These are phyloP conservation scores for Tetrao urogallus DNA, from an alignment of 2,113 vertebrate species.

Conservation along the genomic window DNA sequence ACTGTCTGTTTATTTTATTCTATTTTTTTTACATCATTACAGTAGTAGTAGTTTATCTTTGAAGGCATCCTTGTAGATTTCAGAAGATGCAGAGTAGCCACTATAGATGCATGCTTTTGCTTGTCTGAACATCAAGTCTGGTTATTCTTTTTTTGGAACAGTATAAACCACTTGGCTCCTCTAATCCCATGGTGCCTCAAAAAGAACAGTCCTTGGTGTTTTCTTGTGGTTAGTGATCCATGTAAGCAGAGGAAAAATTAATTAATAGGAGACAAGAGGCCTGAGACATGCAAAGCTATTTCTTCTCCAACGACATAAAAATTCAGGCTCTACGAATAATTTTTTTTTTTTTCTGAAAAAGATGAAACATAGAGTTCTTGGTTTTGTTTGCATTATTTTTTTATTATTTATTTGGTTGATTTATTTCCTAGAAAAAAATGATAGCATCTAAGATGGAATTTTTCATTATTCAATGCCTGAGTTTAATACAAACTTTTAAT, in stretches of 20 bases:
- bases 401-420: background rate
- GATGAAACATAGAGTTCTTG: background rate
- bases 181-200: background rate
- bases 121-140: background rate
- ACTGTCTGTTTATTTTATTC: background rate
- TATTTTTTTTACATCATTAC: background rate
- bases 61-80: fast-evolving
- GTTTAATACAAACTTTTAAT: conserved; percentile 13
- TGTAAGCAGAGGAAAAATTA: background rate
- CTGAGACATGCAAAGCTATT: background rate
- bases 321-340: background rate
- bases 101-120: background rate
- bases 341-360: background rate
- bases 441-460: conserved; percentile 5
- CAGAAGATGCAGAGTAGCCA: background rate
- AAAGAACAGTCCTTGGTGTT: background rate
- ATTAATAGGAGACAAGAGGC: background rate
- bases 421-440: conserved; percentile 19
- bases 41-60: background rate
- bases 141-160: background rate
- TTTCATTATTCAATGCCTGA: conserved; percentile 39
- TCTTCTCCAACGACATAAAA: background rate
- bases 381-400: conserved; percentile 2
- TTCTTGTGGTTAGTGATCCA: background rate
- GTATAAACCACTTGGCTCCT: background rate